Percentiles rank a stretch among this genome's conserved stretches.
phyloP scores from a whole-genome alignment of 2,797 vertebrate species.

The Scyliorhinus canicula region DNA sequence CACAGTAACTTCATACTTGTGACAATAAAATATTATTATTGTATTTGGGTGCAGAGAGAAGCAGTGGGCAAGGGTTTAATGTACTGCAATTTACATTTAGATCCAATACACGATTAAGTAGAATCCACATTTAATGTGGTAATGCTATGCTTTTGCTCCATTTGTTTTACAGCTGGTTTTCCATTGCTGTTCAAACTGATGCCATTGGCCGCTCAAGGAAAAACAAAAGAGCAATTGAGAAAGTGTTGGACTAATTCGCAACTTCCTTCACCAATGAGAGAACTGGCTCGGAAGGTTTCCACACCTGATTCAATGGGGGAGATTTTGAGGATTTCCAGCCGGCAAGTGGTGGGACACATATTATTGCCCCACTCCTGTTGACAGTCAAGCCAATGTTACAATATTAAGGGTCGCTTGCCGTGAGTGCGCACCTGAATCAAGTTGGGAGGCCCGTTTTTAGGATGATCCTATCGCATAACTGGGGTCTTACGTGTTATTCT shows the following conservation, averaged over 20 bases:
- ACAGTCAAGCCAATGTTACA: not conserved
- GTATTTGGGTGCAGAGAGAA: not conserved
- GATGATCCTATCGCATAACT: not conserved
- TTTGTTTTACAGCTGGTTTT: not conserved
- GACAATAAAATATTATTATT: no score
- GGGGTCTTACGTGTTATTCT: not conserved
- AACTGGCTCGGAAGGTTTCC: not conserved
- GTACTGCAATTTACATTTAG: not conserved
- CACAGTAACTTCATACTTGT: no score
- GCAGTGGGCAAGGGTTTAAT: not conserved
- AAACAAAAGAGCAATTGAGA: not conserved
- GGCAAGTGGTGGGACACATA: not conserved
- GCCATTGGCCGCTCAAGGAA: not conserved
- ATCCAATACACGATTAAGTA: not conserved
- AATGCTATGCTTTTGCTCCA: not conserved
- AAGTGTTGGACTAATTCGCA: not conserved
- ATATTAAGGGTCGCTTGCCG: not conserved
- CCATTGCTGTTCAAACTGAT: not conserved
- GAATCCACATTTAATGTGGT: not conserved
- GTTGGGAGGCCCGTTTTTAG: not conserved
- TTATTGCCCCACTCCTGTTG: not conserved
- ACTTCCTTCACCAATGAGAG: not conserved
- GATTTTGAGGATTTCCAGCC: not conserved
- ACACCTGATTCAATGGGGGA: not conserved
- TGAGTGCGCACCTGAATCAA: not conserved